Evolutionary conservation across 2,113 vertebrate species (phyloP).

Genomic region (Syrmaticus mikado): DNA sequence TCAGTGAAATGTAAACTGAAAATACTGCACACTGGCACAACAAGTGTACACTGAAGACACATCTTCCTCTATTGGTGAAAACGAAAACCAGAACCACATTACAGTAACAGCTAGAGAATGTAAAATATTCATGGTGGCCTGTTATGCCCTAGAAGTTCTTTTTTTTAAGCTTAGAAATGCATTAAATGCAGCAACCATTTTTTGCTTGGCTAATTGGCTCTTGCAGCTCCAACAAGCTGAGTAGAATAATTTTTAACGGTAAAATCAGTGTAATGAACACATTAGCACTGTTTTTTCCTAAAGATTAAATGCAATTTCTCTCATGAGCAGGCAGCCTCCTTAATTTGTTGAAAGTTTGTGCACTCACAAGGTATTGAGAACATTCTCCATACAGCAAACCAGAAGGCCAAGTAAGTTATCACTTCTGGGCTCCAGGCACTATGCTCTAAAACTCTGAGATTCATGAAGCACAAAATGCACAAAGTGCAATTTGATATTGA

Average conservation of each 20-base stretch:
- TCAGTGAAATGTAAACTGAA: constrained; percentile 59
- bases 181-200: not conserved
- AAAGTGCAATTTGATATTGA: not conserved
- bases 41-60: not conserved
- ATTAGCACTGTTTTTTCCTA: not conserved
- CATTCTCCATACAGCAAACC: not conserved
- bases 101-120: not conserved
- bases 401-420: not conserved
- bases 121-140: constrained; percentile 25
- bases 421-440: not conserved
- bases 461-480: not conserved
- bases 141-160: not conserved
- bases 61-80: not conserved
- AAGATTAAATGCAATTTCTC: not conserved
- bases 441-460: accelerated
- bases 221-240: not conserved
- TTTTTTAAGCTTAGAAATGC: not conserved
- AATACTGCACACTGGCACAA: constrained; percentile 1
- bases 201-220: not conserved
- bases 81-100: not conserved
- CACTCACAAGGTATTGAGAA: not conserved
- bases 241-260: constrained; percentile 18
- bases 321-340: not conserved
- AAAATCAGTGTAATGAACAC: constrained; percentile 18
- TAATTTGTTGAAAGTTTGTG: not conserved